Conservation (phyloP, 2,113 vertebrate species). For the Ia io region DNA sequence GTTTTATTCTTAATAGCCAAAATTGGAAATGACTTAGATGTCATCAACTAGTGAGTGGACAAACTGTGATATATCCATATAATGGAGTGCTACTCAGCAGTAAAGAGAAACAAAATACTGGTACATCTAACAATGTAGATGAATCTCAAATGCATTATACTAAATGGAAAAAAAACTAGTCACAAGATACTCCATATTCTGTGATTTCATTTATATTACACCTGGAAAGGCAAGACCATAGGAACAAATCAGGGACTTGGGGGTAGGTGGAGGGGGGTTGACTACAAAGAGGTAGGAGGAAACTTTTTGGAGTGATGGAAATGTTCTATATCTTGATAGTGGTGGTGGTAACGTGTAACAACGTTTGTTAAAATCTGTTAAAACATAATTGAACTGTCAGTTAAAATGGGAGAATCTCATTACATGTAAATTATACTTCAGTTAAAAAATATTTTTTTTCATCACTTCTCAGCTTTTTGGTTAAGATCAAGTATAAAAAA, state of each 20-base stretch:
- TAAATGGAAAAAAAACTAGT: background rate
- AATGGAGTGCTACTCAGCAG: background rate
- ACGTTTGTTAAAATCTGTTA: constrained; percentile 18
- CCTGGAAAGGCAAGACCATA: background rate
- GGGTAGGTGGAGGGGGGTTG: background rate
- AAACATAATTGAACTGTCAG: background rate
- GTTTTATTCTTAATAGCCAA: constrained; percentile 13
- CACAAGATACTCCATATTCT: background rate
- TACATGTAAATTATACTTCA: background rate
- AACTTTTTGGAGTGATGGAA: background rate
- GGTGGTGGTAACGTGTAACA: background rate
- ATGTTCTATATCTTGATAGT: background rate
- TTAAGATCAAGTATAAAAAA: background rate
- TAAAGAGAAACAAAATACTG: background rate
- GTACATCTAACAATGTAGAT: background rate
- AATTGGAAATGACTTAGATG: background rate
- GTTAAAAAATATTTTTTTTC: background rate
- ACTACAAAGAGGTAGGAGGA: background rate
- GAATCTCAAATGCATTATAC: background rate
- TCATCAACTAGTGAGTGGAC: background rate
- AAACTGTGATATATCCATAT: background rate
- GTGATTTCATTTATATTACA: background rate
- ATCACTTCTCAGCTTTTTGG: background rate
- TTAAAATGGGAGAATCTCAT: constrained; percentile 5
- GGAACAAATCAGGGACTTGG: background rate